Evolutionary conservation across 1,140 invertebrate species (phyloP).

Genomic region (Battus philenor): DNA sequence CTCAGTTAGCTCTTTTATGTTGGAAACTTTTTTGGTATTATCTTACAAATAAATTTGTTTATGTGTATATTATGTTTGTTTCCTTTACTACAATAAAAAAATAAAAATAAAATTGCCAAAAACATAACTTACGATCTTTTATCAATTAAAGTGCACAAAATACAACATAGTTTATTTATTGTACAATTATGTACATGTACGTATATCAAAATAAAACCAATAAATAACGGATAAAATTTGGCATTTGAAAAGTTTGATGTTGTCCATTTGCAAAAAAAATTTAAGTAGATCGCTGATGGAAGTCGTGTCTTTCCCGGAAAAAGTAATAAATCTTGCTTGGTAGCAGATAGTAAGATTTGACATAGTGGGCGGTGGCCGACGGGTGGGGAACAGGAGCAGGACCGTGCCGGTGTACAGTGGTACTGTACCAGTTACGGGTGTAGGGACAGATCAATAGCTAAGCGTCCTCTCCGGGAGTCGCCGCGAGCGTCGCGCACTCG

Average conservation of each 20-base stretch:
- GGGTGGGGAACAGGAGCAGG: constrained; percentile 30
- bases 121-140: no score
- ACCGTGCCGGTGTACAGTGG: constrained; percentile 7
- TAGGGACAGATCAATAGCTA: constrained; percentile 55
- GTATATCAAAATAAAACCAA: no score
- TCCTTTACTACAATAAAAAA: no score
- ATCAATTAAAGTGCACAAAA: no score
- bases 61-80: no score
- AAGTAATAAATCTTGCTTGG: constrained; percentile 54
- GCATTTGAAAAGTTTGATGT: neutral
- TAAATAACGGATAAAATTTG: no score
- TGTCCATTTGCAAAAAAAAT: constrained; percentile 1
- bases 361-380: constrained; percentile 20
- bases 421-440: constrained; percentile 27
- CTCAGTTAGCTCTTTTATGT: no score
- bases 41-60: no score
- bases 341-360: constrained; percentile 49
- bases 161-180: no score
- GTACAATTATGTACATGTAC: no score
- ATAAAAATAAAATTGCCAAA: no score
- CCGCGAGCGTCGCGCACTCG: constrained; percentile 33
- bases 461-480: constrained; percentile 39
- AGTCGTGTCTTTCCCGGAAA: constrained; percentile 58
- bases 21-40: no score
- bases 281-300: constrained; percentile 23